Evolutionary conservation across 2,113 vertebrate species (phyloP).

Genomic region (Melanostigma gelatinosum): DNA sequence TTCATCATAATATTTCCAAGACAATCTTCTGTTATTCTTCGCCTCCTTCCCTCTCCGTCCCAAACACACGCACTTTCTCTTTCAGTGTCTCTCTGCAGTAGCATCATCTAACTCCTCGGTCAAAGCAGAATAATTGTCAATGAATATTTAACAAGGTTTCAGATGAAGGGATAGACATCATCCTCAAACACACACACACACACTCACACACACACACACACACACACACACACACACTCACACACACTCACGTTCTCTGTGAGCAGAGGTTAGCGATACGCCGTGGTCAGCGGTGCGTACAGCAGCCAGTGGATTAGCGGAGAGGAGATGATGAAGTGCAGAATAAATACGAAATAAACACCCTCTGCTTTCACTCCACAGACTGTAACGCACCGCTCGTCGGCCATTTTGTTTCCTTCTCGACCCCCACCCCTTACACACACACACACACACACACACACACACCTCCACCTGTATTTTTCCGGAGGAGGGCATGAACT

Average conservation of each 20-base stretch:
- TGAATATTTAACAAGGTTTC: constrained; percentile 88
- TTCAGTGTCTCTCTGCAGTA: constrained; percentile 49
- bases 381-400: constrained; percentile 50
- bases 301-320: constrained; percentile 72
- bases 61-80: constrained; percentile 1
- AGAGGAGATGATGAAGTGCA: constrained; percentile 78
- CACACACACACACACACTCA: constrained; percentile 21
- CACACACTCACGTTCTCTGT: constrained; percentile 21
- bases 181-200: constrained; percentile 20
- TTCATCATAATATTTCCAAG: constrained; percentile 68
- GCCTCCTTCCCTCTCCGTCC: constrained; percentile 9
- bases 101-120: constrained; percentile 80
- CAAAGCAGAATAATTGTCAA: constrained; percentile 87
- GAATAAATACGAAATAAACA: constrained; percentile 81
- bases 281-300: constrained; percentile 77
- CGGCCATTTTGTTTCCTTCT: constrained; percentile 53
- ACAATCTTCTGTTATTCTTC: constrained; percentile 56
- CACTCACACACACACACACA: constrained; percentile 36
- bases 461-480: background rate
- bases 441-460: background rate
- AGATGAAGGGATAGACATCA: constrained; percentile 80
- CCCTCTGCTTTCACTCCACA: constrained; percentile 54
- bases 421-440: background rate
- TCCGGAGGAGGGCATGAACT: constrained; percentile 67
- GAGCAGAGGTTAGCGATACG: constrained; percentile 72